Base-by-base conservation (phyloP, 2,797 vertebrate species). In the Myotis pilosus region DNA sequence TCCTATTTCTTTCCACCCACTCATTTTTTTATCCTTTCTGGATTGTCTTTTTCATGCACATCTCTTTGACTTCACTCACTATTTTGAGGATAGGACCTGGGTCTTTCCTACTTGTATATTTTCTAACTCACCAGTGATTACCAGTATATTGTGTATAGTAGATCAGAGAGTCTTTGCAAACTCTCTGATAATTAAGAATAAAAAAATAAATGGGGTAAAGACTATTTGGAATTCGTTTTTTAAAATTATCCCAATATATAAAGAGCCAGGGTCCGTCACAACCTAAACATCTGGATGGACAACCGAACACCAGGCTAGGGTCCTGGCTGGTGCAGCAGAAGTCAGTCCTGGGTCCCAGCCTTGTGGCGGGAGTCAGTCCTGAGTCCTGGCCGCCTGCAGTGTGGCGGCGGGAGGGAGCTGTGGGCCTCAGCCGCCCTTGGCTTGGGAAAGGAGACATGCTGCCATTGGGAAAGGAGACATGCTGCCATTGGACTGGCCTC, bases 1-100 rank as follows among this genome's bases (percentile, higher is more conserved):
- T 11, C n/a, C 38, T 86, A 69, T 74, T 84, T 79, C 72, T 87
- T 80, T 11, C 16, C 55, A 72, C 22, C 2, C 8, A 62, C 62
- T 91, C 71, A 74, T 16, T 57, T 92, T 92, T 93, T 49, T 76
- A 11, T 82, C 82, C 25, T 78, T 41, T 96, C 82, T 87, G 38
- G 23, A 53, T 94, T 80, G 20, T 75, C 28, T 66, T 51, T 55
- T 38, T 89, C 88, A 78, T 55, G 22, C 33, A 83, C 53, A 69
- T 71, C 36, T 89, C 23, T 89, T 13, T 11, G 79, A 41, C 7
- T 7, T 55, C 47, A 82, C 0, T 57, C 49, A 62, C 36, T 86
- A 36, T 86, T 96, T 95, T 92, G 20, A 89, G 30, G 44, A 47
- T 64, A 91, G 23, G 23, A 3, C 6, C 13, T 90, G 0, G 71